phyloP scores from a whole-genome alignment of 2,113 vertebrate species.

The Pachyramphus minor region DNA sequence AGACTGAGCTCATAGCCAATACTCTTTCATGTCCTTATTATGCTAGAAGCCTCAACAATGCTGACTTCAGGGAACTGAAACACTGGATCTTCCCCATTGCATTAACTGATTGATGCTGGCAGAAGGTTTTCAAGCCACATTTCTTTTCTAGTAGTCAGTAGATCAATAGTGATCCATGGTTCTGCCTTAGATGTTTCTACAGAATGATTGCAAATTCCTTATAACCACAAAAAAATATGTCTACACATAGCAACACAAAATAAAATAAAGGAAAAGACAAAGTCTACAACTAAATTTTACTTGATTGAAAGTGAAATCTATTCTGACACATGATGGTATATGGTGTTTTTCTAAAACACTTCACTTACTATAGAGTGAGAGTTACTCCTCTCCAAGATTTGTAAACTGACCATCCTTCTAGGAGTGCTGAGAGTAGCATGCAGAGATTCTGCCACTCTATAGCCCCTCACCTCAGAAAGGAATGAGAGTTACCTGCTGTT shows the following conservation, averaged over 20 bases:
- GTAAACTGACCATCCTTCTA: not conserved
- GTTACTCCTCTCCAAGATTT: not conserved
- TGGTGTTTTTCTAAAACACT: not conserved
- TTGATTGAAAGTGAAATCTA: not conserved
- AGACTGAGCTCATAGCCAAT: not conserved
- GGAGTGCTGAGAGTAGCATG: not conserved
- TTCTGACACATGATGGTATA: not conserved
- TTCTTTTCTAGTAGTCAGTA: slow-evolving; percentile 1
- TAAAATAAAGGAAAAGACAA: not conserved
- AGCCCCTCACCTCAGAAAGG: not conserved
- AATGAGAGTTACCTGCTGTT: not conserved
- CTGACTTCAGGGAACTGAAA: not conserved
- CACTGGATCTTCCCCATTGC: not conserved
- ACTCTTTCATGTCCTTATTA: not conserved
- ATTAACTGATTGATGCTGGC: not conserved
- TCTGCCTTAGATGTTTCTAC: not conserved
- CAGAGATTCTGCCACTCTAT: not conserved
- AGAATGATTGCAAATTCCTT: not conserved
- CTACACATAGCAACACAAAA: not conserved
- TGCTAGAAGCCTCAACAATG: not conserved
- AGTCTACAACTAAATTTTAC: not conserved
- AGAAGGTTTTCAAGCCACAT: not conserved
- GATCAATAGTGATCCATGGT: not conserved
- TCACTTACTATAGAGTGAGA: not conserved
- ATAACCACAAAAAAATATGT: not conserved